Base-by-base conservation (phyloP, 2,113 vertebrate species). In the Pollachius pollachius region DNA sequence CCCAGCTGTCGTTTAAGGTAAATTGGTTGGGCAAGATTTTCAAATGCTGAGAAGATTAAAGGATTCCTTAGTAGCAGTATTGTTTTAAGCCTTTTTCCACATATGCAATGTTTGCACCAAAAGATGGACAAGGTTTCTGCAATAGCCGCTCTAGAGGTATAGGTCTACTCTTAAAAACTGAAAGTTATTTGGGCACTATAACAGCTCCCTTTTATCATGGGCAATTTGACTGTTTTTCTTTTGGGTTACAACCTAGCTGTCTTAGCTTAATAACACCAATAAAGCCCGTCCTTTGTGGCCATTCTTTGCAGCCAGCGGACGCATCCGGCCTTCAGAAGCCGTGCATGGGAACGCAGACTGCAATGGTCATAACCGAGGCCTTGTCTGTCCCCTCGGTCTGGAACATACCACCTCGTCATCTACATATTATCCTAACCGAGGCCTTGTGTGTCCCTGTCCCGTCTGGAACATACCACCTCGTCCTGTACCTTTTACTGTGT, bases 331-430 rank as follows among this genome's bases (percentile, higher is more conserved):
- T 87, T 86, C 75, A 79, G 72, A 68, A 61, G 64, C 73, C 67
- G 81, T 62, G 71, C 85, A 76, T 79, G 83, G 83, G 82, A 86
- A 87, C 85, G 89, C 91, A 89, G 91, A 85, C 88, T 89, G 90
- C 93, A 94, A 93, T 97, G 96, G 94, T 98, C 96, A 84, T 98
- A 96, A 97, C 95, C 95, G 94, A 98, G 96, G 96, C 94, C 96
- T 97, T 96, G 96, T 85, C 69, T 85, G 81, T 56, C 68, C 81
- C 84, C 61, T 23, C 64, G 73, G n/a, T 8, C 16, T 67, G 56
- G 41, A 48, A 78, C 77, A 52, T 11, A 71, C 54, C 48, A 25
- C 75, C 71, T 69, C 64, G 18, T 52, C 70, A 74, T 80, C 70
- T 27, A 8, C 23, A 0, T 48, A 23, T 23, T 23, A 23, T 23